Evolutionary conservation across 30 jellyfish, hydroid and myxozoan genomes (phyloP).

Genomic region (Sanderia malayensis): DNA sequence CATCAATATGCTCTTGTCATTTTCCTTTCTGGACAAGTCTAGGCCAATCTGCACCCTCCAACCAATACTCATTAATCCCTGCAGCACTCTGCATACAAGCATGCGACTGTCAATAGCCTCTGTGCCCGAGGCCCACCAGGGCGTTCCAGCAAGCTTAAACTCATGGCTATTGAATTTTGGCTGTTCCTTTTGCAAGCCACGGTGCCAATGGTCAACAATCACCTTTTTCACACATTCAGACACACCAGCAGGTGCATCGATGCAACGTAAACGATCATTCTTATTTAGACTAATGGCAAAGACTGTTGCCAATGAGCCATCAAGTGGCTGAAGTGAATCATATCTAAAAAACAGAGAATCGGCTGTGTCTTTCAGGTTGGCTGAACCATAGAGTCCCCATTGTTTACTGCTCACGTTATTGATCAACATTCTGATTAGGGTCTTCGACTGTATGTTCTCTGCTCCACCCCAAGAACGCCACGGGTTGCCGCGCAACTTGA

Average conservation of each 20-base stretch:
- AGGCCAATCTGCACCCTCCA: conserved; percentile 57
- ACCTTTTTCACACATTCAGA: conserved; percentile 30
- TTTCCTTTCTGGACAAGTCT: conserved; percentile 62
- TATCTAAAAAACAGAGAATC: conserved; percentile 57
- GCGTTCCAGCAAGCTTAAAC: conserved; percentile 70
- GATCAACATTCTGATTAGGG: conserved; percentile 46
- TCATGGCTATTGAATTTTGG: conserved; percentile 64
- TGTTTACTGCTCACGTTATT: conserved; percentile 50
- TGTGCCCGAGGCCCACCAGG: conserved; percentile 90
- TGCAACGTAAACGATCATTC: conserved; percentile 70
- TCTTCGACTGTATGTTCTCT: conserved; percentile 59
- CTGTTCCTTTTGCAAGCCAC: conserved; percentile 71
- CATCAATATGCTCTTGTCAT: conserved; percentile 62
- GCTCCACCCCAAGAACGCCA: conserved; percentile 66
- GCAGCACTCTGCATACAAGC: conserved; percentile 51
- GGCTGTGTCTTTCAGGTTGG: conserved; percentile 46
- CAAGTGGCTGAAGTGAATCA: conserved; percentile 37
- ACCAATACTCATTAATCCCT: conserved; percentile 57
- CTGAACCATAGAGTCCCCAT: conserved; percentile 56
- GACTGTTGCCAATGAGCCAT: conserved; percentile 42
- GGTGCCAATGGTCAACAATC: conserved; percentile 54
- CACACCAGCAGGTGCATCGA: conserved; percentile 55
- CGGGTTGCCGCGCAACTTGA: conserved; percentile 64
- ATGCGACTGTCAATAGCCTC: conserved; percentile 56
- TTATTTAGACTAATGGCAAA: conserved; percentile 66